Base-by-base conservation (phyloP, 2,113 vertebrate genomes). In the Proteles cristata region DNA sequence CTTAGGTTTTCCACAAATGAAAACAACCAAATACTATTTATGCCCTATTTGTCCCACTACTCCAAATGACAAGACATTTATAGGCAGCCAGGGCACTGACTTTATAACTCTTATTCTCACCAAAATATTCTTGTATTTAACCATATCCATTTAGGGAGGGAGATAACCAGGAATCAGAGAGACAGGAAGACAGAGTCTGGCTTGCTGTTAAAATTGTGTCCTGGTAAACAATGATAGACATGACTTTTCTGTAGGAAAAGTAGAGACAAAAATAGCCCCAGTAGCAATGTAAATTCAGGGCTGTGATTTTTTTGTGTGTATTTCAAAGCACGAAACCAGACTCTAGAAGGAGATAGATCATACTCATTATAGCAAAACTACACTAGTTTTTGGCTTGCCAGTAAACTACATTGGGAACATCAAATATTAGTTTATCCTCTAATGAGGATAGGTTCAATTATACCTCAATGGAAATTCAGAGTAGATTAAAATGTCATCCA, bases 1-100 rank as follows among this genome's bases (percentile, higher is more conserved):
- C 9, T n/a, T 69, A 68, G 4, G 4, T 81, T 31, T 96, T 68
- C 82, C 21, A 94, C 65, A 63, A 87, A 71, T 50, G 26, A 81
- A 76, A 74, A 43, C 1, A 48, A 21, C n/a, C n/a, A 83, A 68
- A 66, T 4, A 48, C 0, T 55, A 43, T 69, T 28, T 9, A 35
- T 81, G 7, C 28, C 7, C 15, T 80, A 10, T 71, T 28, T 63
- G 48, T 50, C 23, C 26, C 43, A 43, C 83, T 28, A 53, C 1
- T 74, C 35, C 21, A 33, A 69, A 16, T 25, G 88, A 50, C 17
- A 65, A 50, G 16, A 63, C 35, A 77, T 68, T 76, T 26, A 69
- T 17, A 88, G 35, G 21, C 2, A 82, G 0, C 11, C 15, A 95
- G 63, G 4, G 11, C 10, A n/a, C 3, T 66, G 7, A 80, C 1